Percentiles rank a stretch among this genome's conserved stretches.
Evolutionary conservation across 1,140 invertebrate species (phyloP).

Genomic region (Brachionus calyciflorus): DNA sequence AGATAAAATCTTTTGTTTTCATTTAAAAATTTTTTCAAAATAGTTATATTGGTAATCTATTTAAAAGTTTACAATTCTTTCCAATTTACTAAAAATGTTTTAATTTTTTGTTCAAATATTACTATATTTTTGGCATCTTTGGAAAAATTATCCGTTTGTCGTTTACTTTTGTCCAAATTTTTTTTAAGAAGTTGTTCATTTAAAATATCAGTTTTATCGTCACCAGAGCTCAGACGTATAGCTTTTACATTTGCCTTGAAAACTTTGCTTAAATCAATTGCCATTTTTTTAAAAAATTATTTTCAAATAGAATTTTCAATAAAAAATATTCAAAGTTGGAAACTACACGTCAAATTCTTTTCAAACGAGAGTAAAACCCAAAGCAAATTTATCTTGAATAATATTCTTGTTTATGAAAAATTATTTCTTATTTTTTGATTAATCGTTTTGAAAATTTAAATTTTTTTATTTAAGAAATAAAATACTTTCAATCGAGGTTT

Average conservation of each 20-base stretch:
- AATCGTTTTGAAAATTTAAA: not conserved
- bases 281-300: conserved; percentile 43
- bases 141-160: conserved; percentile 1
- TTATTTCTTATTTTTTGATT: not conserved
- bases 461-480: not conserved
- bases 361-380: not conserved
- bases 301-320: too few relatives aligned
- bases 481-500: too few relatives aligned
- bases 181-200: conserved; percentile 28
- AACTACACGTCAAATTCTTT: conserved; percentile 26
- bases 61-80: not conserved
- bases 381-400: conserved; percentile 24
- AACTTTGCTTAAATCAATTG: conserved; percentile 14
- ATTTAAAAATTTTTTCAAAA: conserved; percentile 32
- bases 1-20: conserved; percentile 22
- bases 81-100: not conserved
- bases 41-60: conserved; percentile 19
- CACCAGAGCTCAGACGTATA: conserved; percentile 17
- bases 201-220: not conserved
- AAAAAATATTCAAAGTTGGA: not conserved
- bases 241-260: conserved; percentile 34
- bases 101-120: not conserved
- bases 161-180: conserved; percentile 4
- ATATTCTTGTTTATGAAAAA: not conserved
- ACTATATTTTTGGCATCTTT: conserved; percentile 37